phyloP scores from a whole-genome alignment of 2,113 vertebrate genomes.

The Hyperopisus bebe region DNA sequence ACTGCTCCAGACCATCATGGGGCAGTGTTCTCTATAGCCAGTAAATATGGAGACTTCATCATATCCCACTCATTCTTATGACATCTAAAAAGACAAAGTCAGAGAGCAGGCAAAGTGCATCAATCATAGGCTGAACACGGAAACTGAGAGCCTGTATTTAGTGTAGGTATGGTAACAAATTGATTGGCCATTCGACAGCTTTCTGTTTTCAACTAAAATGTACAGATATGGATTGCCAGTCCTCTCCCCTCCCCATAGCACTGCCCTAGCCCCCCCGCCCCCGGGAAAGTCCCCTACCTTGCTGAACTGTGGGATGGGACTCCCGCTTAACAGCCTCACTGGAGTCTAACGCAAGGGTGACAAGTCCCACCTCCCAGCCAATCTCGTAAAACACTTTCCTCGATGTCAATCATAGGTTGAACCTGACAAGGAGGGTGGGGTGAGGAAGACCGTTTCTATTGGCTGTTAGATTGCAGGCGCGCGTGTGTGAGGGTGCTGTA shows the following conservation, averaged over 20 bases:
- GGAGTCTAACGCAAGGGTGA: background rate
- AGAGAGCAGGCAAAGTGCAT: background rate
- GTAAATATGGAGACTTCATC: background rate
- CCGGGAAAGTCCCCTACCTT: background rate
- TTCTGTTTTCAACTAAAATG: background rate
- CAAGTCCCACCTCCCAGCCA: background rate
- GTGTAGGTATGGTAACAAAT: too few species aligned
- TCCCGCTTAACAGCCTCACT: background rate
- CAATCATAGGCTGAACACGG: background rate
- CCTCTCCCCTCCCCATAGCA: background rate
- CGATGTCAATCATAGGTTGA: background rate
- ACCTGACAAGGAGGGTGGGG: background rate
- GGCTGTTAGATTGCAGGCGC: conserved; percentile 1
- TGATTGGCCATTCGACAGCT: background rate
- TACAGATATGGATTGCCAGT: background rate
- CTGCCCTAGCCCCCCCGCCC: background rate
- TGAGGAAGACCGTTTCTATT: background rate
- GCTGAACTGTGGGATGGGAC: background rate
- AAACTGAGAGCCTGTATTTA: background rate
- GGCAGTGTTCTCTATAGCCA: background rate
- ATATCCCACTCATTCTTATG: background rate
- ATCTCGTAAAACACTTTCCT: background rate
- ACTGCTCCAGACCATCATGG: background rate
- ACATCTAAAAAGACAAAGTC: background rate
- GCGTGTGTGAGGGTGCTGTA: background rate